A percentile compares a stretch with the other conserved stretches of the same genome.
Conservation (phyloP, 2,888 invertebrate species). For the Apamea epomidion region DNA sequence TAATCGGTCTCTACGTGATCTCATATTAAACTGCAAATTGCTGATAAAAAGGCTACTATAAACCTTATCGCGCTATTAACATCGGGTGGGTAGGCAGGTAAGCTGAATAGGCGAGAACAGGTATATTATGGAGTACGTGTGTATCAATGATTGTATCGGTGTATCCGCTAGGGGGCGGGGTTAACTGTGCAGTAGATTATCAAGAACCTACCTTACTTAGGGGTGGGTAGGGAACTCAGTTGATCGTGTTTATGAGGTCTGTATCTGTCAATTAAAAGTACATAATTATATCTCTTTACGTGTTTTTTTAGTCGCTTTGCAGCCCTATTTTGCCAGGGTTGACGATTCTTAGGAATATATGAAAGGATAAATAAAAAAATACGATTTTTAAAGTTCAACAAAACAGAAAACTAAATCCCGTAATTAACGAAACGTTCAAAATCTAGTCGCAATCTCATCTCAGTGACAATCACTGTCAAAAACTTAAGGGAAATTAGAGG, state of each 20-base stretch:
- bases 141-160: conserved; percentile 57
- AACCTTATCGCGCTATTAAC: conserved; percentile 54
- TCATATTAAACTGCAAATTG: conserved; percentile 47
- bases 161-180: conserved; percentile 55
- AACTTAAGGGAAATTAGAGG: too few relatives aligned
- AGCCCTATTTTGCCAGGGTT: background rate
- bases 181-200: conserved; percentile 49
- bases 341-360: background rate
- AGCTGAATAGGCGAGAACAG: conserved; percentile 46
- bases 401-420: background rate
- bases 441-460: too few relatives aligned
- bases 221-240: background rate
- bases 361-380: background rate
- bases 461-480: too few relatives aligned
- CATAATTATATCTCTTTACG: too few relatives aligned
- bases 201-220: conserved; percentile 24
- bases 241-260: background rate
- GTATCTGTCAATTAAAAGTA: background rate
- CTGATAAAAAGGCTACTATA: conserved; percentile 56
- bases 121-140: conserved; percentile 50
- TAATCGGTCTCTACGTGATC: conserved; percentile 27
- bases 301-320: background rate
- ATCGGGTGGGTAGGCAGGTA: conserved; percentile 54
- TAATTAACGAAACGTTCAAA: too few relatives aligned
- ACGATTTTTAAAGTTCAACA: background rate